phyloP scores from a whole-genome alignment of 2,888 invertebrate genomes.

The Copidosoma aretas region DNA sequence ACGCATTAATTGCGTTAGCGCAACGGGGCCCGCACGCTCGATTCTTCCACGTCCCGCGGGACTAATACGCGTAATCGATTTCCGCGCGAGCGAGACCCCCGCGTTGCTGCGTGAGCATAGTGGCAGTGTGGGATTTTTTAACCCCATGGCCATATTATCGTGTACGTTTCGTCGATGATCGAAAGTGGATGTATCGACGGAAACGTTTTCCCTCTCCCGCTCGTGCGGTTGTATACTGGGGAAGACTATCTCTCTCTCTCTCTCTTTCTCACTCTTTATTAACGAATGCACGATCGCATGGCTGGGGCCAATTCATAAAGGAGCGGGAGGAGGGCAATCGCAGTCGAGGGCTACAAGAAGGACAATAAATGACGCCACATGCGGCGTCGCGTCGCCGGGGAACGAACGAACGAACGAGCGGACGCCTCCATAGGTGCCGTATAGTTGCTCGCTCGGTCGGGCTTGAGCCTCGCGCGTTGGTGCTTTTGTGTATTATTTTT shows the following conservation, averaged over 20 bases:
- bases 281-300: conserved; percentile 51
- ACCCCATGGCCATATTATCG: not conserved
- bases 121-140: too few species aligned
- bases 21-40: not conserved
- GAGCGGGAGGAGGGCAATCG: not conserved
- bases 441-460: not conserved
- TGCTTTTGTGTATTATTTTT: not conserved
- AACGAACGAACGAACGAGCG: not conserved
- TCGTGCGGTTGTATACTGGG: not conserved
- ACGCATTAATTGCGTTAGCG: conserved; percentile 29
- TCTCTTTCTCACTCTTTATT: conserved; percentile 7
- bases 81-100: not conserved
- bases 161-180: too few species aligned
- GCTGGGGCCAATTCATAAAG: conserved; percentile 51
- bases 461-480: not conserved
- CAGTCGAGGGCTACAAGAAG: not conserved
- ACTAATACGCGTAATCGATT: conserved; percentile 38
- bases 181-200: conserved; percentile 27
- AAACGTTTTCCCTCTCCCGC: not conserved
- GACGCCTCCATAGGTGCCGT: not conserved
- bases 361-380: conserved; percentile 2
- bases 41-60: conserved; percentile 27
- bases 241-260: not conserved
- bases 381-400: not conserved
- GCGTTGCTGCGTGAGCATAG: too few species aligned